Percentiles rank a stretch among this genome's conserved stretches.
These are phyloP conservation scores for Notodonta dromedarius DNA, from an alignment of 2,888 invertebrate species.

Conservation along the genomic window DNA sequence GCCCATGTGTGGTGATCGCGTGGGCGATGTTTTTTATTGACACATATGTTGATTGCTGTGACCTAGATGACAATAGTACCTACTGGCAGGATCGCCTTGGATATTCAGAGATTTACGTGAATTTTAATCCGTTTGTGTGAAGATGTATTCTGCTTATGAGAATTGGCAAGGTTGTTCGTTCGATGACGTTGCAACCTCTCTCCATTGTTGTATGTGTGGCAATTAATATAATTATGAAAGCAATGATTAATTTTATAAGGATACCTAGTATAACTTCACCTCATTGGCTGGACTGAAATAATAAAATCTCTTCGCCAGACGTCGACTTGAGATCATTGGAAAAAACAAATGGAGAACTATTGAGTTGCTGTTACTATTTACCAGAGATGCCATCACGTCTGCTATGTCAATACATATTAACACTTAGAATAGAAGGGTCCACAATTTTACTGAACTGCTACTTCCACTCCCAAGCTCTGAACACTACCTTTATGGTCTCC, in stretches of 20 bases:
- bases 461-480: not conserved
- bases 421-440: no score
- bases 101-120: slow-evolving; percentile 1
- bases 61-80: slow-evolving; percentile 17
- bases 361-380: no score
- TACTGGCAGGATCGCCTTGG: slow-evolving; percentile 21
- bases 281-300: no score
- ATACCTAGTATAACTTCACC: no score
- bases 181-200: not conserved
- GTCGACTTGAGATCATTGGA: no score
- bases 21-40: slow-evolving; percentile 13
- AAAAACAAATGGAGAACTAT: no score
- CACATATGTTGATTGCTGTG: slow-evolving; percentile 13
- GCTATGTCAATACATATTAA: no score
- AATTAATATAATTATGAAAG: no score
- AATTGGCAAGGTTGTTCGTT: not conserved
- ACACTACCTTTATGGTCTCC: not conserved
- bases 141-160: not conserved
- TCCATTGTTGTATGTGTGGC: no score
- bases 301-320: no score
- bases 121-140: not conserved
- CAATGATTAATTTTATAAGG: no score
- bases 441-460: not conserved
- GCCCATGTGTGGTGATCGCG: not conserved
- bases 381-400: no score